Evolutionary conservation across 92 coral and sea anemone species (phyloP).

Genomic region (Phenganax subtilis): DNA sequence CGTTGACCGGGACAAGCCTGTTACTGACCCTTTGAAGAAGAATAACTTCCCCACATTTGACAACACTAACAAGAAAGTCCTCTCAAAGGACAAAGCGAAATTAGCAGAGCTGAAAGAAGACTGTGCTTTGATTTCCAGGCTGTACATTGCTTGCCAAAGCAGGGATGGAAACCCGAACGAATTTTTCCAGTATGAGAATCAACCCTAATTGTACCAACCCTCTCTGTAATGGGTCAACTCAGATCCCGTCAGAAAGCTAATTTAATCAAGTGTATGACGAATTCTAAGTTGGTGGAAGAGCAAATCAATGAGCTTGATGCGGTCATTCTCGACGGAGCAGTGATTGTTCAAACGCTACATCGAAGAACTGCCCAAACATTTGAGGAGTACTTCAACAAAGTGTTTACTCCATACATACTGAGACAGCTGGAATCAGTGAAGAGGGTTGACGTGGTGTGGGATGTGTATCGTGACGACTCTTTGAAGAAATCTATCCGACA

Average conservation of each 20-base stretch:
- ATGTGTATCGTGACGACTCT: slow-evolving; percentile 52
- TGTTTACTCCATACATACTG: slow-evolving; percentile 49
- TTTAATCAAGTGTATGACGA: slow-evolving; percentile 46
- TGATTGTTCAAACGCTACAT: slow-evolving; percentile 45
- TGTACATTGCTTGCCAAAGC: slow-evolving; percentile 56
- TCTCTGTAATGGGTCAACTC: slow-evolving; percentile 45
- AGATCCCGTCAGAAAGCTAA: slow-evolving; percentile 53
- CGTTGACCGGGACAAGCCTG: slow-evolving; percentile 31
- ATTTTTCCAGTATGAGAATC: slow-evolving; percentile 58
- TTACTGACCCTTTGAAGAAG: slow-evolving; percentile 48
- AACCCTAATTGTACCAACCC: slow-evolving; percentile 51
- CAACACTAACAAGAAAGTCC: slow-evolving; percentile 5
- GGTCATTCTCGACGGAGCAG: slow-evolving; percentile 55
- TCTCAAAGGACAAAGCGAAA: slow-evolving; percentile 32
- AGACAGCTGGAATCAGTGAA: slow-evolving; percentile 53
- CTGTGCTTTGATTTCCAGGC: slow-evolving; percentile 48
- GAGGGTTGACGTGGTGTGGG: slow-evolving; percentile 59
- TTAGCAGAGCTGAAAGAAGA: slow-evolving; percentile 44
- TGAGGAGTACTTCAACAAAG: slow-evolving; percentile 52
- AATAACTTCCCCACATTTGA: slow-evolving; percentile 53
- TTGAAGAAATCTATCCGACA: slow-evolving; percentile 59
- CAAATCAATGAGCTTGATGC: slow-evolving; percentile 39
- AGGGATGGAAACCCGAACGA: slow-evolving; percentile 50
- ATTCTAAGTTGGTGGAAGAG: background rate
- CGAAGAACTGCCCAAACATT: slow-evolving; percentile 52